These are phyloP conservation scores for Larimichthys crocea DNA, from an alignment of 2,113 vertebrate genomes.

Conservation along the genomic window DNA sequence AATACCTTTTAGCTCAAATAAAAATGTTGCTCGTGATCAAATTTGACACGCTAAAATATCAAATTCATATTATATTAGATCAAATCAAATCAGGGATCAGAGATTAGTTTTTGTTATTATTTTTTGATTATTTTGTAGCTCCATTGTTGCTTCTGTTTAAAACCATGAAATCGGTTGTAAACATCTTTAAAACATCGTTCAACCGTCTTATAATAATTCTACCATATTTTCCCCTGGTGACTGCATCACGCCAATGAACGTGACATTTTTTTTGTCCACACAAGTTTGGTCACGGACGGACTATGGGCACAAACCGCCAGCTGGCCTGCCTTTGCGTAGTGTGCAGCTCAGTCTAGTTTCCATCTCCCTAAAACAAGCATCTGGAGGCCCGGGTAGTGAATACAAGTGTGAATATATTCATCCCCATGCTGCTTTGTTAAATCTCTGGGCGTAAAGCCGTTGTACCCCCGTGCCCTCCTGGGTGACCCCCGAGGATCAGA, in stretches of 20 bases:
- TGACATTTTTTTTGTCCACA: conserved; percentile 46
- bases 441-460: conserved; percentile 71
- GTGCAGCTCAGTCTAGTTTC: conserved; percentile 45
- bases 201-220: conserved; percentile 9
- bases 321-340: conserved; percentile 57
- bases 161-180: not conserved
- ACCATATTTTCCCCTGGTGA: conserved; percentile 12
- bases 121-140: not conserved
- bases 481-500: conserved; percentile 85
- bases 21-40: not conserved
- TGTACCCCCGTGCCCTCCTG: conserved; percentile 70
- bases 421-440: conserved; percentile 82
- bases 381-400: conserved; percentile 73
- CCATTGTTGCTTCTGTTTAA: not conserved
- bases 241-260: conserved; percentile 53
- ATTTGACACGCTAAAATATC: not conserved
- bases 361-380: conserved; percentile 75
- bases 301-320: conserved; percentile 53
- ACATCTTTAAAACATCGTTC: conserved; percentile 6
- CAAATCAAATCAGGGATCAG: not conserved
- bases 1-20: not conserved
- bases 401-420: conserved; percentile 81
- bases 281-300: conserved; percentile 30
- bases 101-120: not conserved
- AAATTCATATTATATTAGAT: too few relatives aligned